Evolutionary conservation across 1,140 invertebrate species (phyloP).

Genomic region (Atta texana): DNA sequence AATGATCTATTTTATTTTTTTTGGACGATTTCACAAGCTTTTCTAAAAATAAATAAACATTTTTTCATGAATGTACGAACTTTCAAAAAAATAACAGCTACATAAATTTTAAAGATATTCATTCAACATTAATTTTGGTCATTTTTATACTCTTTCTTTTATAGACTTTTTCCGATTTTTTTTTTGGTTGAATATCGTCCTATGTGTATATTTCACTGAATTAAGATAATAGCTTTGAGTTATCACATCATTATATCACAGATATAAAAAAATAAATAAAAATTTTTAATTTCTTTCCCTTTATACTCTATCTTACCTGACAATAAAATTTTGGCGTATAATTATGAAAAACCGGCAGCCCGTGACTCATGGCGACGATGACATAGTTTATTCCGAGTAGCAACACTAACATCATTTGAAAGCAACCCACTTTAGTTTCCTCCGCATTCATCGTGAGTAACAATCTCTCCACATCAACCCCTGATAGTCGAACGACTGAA

Average conservation of each 20-base stretch:
- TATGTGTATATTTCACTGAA: not conserved
- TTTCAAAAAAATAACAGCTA: too few species aligned
- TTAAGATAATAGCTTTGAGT: not conserved
- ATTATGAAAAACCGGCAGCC: conserved; percentile 84
- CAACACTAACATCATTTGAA: conserved; percentile 84
- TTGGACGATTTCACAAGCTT: too few species aligned
- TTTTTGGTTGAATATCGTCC: too few species aligned
- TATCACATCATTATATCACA: too few species aligned
- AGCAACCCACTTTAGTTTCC: conserved; percentile 81
- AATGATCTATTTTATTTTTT: too few species aligned
- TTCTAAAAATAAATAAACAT: too few species aligned
- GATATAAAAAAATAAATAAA: not conserved
- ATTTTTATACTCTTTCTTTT: too few species aligned
- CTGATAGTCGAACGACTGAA: not conserved
- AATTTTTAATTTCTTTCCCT: not conserved
- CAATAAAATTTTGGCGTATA: conserved; percentile 86
- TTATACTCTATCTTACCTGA: conserved; percentile 76
- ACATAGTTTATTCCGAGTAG: conserved; percentile 85
- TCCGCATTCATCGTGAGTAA: conserved; percentile 76
- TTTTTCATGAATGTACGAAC: too few species aligned
- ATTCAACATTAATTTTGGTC: too few species aligned
- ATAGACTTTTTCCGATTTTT: not conserved
- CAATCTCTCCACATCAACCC: conserved; percentile 36
- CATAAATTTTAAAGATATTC: too few species aligned
- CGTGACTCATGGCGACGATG: conserved; percentile 85